Evolutionary conservation across 2,888 invertebrate genomes (phyloP), one percentile per base, ranked within the genome.

Genomic region (Scaptomyza reducta): DNA sequence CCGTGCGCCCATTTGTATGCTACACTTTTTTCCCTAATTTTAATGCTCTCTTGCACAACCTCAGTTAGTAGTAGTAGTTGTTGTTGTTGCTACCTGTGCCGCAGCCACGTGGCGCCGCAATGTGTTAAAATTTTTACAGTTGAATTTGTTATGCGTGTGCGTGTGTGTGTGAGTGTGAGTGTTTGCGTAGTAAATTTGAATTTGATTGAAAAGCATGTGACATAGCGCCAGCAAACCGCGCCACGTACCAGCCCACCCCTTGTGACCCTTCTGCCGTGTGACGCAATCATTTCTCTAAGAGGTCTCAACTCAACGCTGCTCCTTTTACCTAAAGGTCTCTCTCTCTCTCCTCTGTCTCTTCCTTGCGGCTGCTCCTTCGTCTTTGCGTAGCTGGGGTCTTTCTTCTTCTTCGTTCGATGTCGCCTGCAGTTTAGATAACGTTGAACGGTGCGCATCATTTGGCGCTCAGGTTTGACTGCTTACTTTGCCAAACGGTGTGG

Each of bases 61-160:
- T 49, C 50, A 55, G 41, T 44, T 14, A 6, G 7, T 47, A 29
- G 45, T 18, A 3, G 41, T 11, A 16, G 31, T 13, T 38, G 25
- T 25, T 50, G 50, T 14, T 7, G 6, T 44, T 13, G 42, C 38
- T 35, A 35, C 22, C 31, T 54, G 55, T 27, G 53, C 49, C 25
- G 29, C 38, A 53, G 57, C 67, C 80, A 85, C 80, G 80, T 83
- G 85, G 70, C 70, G 70, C 56, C 79, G 78, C 77, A 89, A 88
- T 82, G 89, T 90, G 88, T 89, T 90, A 85, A 85, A 87, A 88
- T 89, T 89, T 89, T 85, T 85, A 89, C 89, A 88, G 85, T 89
- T 90, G 89, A 88, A 89, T 89, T 85, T 88, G 75, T 70, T 68
- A 62, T 74, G 61, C 74, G 46, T 50, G 42, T 27, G 18, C 61